phyloP scores from a whole-genome alignment of 2,797 vertebrate genomes.

The Gambusia yucatana region DNA sequence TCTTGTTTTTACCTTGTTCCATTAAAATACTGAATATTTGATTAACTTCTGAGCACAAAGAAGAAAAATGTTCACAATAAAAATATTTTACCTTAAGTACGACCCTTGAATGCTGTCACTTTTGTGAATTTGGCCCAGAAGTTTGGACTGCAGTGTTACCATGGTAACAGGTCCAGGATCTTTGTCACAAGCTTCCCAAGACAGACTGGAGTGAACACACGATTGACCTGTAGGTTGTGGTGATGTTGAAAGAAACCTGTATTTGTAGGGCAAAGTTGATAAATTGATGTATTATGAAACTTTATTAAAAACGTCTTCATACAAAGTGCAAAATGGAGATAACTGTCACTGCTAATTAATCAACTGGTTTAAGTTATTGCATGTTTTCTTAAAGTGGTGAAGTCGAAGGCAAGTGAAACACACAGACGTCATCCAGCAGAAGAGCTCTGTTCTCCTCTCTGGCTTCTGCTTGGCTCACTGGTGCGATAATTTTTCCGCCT shows the following conservation, averaged over 20 bases:
- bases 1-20: too few species aligned
- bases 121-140: too few species aligned
- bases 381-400: neutral
- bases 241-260: neutral
- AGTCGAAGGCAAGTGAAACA: neutral
- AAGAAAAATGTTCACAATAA: too few species aligned
- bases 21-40: too few species aligned
- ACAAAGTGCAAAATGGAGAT: neutral
- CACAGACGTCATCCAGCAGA: neutral
- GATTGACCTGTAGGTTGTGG: neutral
- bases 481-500: conserved; percentile 35
- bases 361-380: neutral
- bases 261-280: neutral
- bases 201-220: neutral
- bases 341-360: neutral
- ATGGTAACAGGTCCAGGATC: neutral
- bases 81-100: too few species aligned
- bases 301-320: neutral
- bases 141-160: too few species aligned
- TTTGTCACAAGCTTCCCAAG: neutral
- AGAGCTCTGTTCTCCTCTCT: conserved; percentile 6
- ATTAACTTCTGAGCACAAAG: too few species aligned
- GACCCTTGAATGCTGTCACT: too few species aligned
- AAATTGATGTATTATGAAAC: neutral
- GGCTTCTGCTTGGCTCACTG: conserved; percentile 14